These are phyloP conservation scores for Gisinianus flammeolus DNA, from an alignment of 2,888 invertebrate genomes.

Conservation along the genomic window DNA sequence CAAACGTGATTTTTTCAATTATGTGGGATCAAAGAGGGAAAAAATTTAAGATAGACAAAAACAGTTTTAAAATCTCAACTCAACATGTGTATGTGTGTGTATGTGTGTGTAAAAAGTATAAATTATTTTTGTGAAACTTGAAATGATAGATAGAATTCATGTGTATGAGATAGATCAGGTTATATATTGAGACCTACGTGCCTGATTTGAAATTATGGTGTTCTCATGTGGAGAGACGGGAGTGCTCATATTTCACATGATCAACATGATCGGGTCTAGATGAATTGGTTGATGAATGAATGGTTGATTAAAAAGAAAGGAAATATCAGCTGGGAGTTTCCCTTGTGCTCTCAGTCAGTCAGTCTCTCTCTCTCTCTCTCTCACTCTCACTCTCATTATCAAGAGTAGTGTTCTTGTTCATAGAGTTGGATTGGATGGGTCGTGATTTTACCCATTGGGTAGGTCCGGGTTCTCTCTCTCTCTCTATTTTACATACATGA, in stretches of 20 bases:
- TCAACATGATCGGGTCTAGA: constrained; percentile 12
- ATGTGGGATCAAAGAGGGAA: no score
- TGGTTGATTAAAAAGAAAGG: constrained; percentile 38
- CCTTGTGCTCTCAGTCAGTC: neutral
- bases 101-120: neutral
- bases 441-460: constrained; percentile 27
- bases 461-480: constrained; percentile 30
- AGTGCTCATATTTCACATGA: constrained; percentile 37
- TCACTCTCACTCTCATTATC: neutral
- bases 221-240: neutral
- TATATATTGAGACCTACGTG: neutral
- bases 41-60: no score
- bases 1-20: no score
- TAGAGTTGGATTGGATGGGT: constrained; percentile 3
- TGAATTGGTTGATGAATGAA: constrained; percentile 32
- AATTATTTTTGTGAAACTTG: neutral
- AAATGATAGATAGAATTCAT: neutral
- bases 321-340: constrained; percentile 39
- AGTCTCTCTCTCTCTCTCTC: neutral
- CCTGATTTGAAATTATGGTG: neutral
- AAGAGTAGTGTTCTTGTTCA: no score
- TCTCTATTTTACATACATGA: no score
- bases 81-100: neutral
- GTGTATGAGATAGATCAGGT: constrained; percentile 18
- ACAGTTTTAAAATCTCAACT: no score